These are phyloP conservation scores for Pseudotriccus pelzelni DNA, from an alignment of 2,797 vertebrate genomes.

Conservation along the genomic window DNA sequence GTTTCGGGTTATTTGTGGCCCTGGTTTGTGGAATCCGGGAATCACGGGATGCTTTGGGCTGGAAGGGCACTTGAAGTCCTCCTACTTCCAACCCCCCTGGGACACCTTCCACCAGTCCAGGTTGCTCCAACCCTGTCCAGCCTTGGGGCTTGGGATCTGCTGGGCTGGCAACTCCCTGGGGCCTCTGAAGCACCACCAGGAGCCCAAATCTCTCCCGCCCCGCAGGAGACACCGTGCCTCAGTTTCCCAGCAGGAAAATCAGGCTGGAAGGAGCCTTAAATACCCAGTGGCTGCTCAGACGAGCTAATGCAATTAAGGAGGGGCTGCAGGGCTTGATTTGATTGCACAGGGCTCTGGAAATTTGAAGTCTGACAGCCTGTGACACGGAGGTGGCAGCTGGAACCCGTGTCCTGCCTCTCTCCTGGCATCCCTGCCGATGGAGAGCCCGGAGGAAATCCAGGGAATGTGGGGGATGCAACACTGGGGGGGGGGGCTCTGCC, in stretches of 20 bases:
- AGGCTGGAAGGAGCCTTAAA: background rate
- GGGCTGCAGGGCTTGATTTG: background rate
- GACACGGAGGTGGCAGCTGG: conserved; percentile 9
- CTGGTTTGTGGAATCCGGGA: background rate
- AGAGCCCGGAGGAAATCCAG: conserved; percentile 33
- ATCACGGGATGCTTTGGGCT: background rate
- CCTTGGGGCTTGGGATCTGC: background rate
- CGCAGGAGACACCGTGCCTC: background rate
- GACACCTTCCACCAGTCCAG: background rate
- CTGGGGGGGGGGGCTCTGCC: background rate
- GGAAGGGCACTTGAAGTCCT: background rate
- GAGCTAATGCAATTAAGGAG: background rate
- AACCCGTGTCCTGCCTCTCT: background rate
- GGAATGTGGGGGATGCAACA: background rate
- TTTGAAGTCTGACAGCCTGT: background rate
- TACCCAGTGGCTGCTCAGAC: background rate
- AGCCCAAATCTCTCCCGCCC: background rate
- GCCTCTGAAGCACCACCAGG: background rate
- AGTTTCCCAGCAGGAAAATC: background rate
- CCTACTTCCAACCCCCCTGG: background rate
- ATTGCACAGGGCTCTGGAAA: background rate
- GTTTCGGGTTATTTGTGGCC: background rate
- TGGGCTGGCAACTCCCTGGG: background rate
- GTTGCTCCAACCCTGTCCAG: background rate
- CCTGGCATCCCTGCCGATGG: background rate